Evolutionary conservation across 1,140 invertebrate genomes (phyloP).

Genomic region (Aradophagus sp.): DNA sequence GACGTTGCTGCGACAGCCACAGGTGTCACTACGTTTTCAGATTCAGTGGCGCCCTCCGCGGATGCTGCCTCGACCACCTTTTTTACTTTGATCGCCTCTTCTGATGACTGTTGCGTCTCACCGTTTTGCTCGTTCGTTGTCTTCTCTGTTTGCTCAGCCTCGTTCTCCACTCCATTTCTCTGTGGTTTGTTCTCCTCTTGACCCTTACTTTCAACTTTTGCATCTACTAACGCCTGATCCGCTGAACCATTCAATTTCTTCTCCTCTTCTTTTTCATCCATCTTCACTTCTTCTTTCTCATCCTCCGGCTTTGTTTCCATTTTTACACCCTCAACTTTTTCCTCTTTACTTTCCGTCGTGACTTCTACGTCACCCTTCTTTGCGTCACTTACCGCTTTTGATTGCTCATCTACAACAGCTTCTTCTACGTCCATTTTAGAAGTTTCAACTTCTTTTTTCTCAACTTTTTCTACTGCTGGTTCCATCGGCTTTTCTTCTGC

Average conservation of each 20-base stretch:
- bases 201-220: constrained; percentile 31
- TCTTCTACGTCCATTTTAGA: no score
- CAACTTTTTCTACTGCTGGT: constrained; percentile 40
- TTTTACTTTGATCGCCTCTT: constrained; percentile 69
- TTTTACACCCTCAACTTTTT: background rate
- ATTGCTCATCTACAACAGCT: constrained; percentile 21
- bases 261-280: constrained; percentile 22
- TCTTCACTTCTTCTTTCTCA: constrained; percentile 4
- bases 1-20: constrained; percentile 72
- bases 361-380: constrained; percentile 15
- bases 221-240: background rate
- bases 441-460: constrained; percentile 14
- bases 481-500: no score
- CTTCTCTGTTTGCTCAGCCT: constrained; percentile 25
- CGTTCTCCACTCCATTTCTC: constrained; percentile 65
- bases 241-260: constrained; percentile 34
- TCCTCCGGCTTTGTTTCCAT: background rate
- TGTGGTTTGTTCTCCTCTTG: constrained; percentile 62
- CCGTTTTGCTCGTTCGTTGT: constrained; percentile 61
- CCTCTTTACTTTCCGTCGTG: background rate
- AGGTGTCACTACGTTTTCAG: constrained; percentile 67
- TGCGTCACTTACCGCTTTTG: constrained; percentile 26
- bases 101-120: constrained; percentile 34
- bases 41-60: constrained; percentile 67
- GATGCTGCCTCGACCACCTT: constrained; percentile 69